Evolutionary conservation across 1,140 invertebrate genomes (phyloP).

Genomic region (Lanistes nyassanus): DNA sequence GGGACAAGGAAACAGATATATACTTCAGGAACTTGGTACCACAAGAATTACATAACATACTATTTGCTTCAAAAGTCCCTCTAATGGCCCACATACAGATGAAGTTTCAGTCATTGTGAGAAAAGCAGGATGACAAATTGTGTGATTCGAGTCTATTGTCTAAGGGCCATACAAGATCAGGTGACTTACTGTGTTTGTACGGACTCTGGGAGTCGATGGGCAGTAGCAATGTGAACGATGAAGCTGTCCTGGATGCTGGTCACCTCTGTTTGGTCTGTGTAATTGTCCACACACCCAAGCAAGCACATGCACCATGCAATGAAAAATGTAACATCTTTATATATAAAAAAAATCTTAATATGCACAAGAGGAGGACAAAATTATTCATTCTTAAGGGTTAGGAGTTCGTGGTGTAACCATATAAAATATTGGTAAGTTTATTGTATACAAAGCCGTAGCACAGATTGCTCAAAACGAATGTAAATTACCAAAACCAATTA

Average conservation of each 20-base stretch:
- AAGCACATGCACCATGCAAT: not conserved
- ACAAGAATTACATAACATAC: too few species aligned
- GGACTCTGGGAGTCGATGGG: slow-evolving; percentile 80
- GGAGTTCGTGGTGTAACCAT: not conserved
- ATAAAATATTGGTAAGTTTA: not conserved
- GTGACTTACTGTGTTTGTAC: slow-evolving; percentile 72
- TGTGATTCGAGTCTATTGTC: too few species aligned
- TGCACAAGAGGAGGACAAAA: not conserved
- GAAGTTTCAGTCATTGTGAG: too few species aligned
- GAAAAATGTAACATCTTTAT: not conserved
- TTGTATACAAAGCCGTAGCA: too few species aligned
- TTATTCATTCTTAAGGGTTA: not conserved
- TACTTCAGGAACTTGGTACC: too few species aligned
- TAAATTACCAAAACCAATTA: not conserved
- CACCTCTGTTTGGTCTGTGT: slow-evolving; percentile 51
- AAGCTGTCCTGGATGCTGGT: slow-evolving; percentile 80
- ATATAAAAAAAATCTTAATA: not conserved
- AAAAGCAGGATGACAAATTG: too few species aligned
- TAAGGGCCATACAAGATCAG: too few species aligned
- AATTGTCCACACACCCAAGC: not conserved
- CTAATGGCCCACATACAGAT: too few species aligned
- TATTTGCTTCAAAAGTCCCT: too few species aligned
- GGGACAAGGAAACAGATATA: too few species aligned
- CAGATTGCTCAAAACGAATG: not conserved
- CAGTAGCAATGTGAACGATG: slow-evolving; percentile 82